These are phyloP conservation scores for Adoxophyes honmai DNA, from an alignment of 1,140 invertebrate species.

Conservation along the genomic window DNA sequence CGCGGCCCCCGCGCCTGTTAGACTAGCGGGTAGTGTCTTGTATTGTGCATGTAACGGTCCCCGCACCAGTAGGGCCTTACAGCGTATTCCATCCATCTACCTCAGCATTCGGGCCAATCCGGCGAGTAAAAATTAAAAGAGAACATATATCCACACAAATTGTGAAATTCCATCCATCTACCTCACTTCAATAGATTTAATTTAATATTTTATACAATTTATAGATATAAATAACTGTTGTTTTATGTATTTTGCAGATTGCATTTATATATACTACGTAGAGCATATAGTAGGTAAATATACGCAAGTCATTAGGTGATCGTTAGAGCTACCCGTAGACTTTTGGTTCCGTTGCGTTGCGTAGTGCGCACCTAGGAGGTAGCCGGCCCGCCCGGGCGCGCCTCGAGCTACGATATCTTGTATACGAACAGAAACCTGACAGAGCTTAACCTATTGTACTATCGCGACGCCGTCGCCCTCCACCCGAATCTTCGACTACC, in stretches of 20 bases:
- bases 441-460: constrained; percentile 69
- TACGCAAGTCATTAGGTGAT: constrained; percentile 67
- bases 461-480: constrained; percentile 17
- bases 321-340: constrained; percentile 67
- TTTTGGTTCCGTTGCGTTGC: constrained; percentile 48
- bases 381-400: constrained; percentile 29
- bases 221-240: constrained; percentile 75
- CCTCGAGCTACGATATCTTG: constrained; percentile 57
- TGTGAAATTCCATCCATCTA: constrained; percentile 79
- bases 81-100: constrained; percentile 78
- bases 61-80: constrained; percentile 65
- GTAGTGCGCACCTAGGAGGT: constrained; percentile 69
- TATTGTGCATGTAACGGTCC: constrained; percentile 62
- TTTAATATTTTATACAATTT: constrained; percentile 78
- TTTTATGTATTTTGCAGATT: constrained; percentile 76
- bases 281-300: constrained; percentile 74
- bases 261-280: constrained; percentile 76
- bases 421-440: constrained; percentile 70
- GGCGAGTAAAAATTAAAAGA: constrained; percentile 59
- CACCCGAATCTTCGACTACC: constrained; percentile 36
- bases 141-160: constrained; percentile 74
- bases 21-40: constrained; percentile 67
- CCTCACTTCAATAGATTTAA: constrained; percentile 78
- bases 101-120: constrained; percentile 74
- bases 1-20: constrained; percentile 44